A percentile compares a stretch with the other conserved stretches of the same genome.
Evolutionary conservation across 2,888 invertebrate genomes (phyloP).

Genomic region (Nemurella pictetii): DNA sequence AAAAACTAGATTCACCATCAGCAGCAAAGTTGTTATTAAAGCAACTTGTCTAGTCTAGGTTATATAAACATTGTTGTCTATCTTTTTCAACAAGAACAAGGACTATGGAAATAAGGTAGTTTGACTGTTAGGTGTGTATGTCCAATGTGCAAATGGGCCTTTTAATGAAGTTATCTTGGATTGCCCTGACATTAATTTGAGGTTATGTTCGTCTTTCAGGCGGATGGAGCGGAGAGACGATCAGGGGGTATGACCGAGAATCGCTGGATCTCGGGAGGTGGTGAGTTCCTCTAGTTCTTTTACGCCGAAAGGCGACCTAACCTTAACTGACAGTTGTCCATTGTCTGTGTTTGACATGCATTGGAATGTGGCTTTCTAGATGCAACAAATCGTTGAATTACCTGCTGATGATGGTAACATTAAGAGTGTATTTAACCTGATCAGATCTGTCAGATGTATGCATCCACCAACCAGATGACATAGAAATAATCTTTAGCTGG

Average conservation of each 20-base stretch:
- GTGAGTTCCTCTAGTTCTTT: slow-evolving; percentile 28
- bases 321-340: neutral
- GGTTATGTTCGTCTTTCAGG: slow-evolving; percentile 27
- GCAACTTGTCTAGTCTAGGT: neutral
- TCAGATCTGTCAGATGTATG: too few species aligned
- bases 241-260: slow-evolving; percentile 39
- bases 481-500: too few species aligned
- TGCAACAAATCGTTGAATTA: too few species aligned
- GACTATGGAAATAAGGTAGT: neutral
- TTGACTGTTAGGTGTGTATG: neutral
- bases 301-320: neutral
- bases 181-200: neutral
- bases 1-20: neutral
- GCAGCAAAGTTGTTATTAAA: neutral
- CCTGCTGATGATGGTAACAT: too few species aligned
- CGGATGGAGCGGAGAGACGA: slow-evolving; percentile 38
- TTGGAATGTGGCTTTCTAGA: too few species aligned
- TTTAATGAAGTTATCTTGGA: neutral
- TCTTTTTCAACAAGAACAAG: neutral
- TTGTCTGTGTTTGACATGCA: neutral
- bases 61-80: neutral
- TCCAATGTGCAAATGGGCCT: neutral
- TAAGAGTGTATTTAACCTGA: too few species aligned
- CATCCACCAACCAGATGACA: too few species aligned
- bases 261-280: slow-evolving; percentile 38